Conservation (phyloP, 2,797 vertebrate genomes). For the Ctenopoma multispine region DNA sequence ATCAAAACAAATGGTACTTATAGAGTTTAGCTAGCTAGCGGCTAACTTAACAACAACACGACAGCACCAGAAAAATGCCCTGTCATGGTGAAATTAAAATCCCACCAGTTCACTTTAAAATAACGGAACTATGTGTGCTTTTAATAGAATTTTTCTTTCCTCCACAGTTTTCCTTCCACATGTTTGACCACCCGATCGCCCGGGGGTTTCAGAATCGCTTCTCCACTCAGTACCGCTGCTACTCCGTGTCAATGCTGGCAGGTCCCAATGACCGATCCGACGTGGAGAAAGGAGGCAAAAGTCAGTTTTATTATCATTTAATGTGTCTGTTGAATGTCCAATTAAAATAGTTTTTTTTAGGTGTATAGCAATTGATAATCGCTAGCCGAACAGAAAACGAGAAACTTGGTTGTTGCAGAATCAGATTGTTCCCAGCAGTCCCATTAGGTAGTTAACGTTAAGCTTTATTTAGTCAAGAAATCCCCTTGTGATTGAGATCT, state of each 20-base stretch:
- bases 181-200: slow-evolving; percentile 91
- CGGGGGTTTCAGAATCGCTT: slow-evolving; percentile 98
- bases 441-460: no score
- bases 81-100: slow-evolving; percentile 60
- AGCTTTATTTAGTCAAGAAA: no score
- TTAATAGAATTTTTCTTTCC: neutral
- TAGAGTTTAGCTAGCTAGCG: slow-evolving; percentile 22
- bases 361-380: no score
- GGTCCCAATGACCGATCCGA: slow-evolving; percentile 99
- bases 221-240: slow-evolving; percentile 98
- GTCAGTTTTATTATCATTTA: slow-evolving; percentile 71
- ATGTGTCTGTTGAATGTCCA: neutral
- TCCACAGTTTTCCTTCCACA: slow-evolving; percentile 85
- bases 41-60: slow-evolving; percentile 52
- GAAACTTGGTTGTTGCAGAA: no score
- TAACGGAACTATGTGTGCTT: fast-evolving
- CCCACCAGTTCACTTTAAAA: fast-evolving
- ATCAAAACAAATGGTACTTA: neutral
- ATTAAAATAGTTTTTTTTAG: neutral
- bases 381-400: neutral
- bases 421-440: no score
- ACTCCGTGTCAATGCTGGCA: slow-evolving; percentile 97
- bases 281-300: slow-evolving; percentile 99
- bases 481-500: no score
- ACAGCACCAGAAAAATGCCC: slow-evolving; percentile 61